phyloP scores from a whole-genome alignment of 2,888 invertebrate genomes.

The Torymus auratus region DNA sequence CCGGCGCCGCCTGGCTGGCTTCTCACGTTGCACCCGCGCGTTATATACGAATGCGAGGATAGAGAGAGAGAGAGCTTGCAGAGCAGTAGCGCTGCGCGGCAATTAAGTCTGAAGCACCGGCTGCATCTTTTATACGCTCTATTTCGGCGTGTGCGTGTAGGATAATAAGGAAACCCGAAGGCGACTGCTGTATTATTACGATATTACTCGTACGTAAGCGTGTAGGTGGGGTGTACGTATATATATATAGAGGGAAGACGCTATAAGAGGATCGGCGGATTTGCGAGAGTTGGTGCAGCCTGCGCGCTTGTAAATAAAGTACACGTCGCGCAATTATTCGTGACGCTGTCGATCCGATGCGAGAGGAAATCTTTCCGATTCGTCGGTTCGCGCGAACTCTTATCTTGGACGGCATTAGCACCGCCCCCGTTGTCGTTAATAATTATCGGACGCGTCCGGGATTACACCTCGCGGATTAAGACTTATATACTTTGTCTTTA shows the following conservation, averaged over 20 bases:
- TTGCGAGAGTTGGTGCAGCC: not conserved
- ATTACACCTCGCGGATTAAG: no score
- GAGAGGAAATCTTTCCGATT: not conserved
- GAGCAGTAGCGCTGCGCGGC: constrained; percentile 39
- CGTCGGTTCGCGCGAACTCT: not conserved
- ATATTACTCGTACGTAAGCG: no score
- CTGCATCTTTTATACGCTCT: constrained; percentile 65
- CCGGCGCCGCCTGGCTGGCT: constrained; percentile 13
- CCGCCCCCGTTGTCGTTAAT: constrained; percentile 58
- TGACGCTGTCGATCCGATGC: no score
- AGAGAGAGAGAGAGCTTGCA: not conserved
- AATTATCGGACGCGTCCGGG: constrained; percentile 58
- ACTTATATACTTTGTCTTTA: no score
- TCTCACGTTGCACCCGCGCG: no score
- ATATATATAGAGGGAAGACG: not conserved
- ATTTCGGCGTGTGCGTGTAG: constrained; percentile 36
- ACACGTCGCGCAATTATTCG: no score
- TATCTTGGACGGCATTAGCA: not conserved
- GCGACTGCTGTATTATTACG: no score
- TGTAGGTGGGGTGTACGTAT: no score
- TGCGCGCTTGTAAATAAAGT: no score
- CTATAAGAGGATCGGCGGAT: constrained; percentile 42
- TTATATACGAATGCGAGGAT: constrained; percentile 17
- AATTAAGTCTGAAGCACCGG: constrained; percentile 65
- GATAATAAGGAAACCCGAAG: constrained; percentile 63